phyloP scores from a whole-genome alignment of 2,888 invertebrate genomes.

The Seladonia tumulorum region DNA sequence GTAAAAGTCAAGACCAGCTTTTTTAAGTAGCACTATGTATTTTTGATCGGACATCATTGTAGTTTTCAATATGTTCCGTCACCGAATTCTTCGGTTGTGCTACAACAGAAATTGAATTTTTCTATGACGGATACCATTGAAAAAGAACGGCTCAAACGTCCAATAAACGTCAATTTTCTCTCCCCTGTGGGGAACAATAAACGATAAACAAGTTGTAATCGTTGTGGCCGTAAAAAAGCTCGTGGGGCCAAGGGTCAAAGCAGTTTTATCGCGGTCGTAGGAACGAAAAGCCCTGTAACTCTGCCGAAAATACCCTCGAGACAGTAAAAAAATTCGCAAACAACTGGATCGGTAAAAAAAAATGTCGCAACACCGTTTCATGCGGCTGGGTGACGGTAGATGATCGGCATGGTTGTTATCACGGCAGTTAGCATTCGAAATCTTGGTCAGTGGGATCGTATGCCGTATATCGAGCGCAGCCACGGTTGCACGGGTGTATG shows the following conservation, averaged over 20 bases:
- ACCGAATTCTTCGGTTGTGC: too few relatives aligned
- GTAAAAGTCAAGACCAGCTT: too few relatives aligned
- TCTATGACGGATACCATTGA: background rate
- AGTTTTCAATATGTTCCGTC: too few relatives aligned
- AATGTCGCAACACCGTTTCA: background rate
- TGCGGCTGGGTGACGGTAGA: background rate
- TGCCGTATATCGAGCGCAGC: slow-evolving; percentile 7
- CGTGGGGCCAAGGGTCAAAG: background rate
- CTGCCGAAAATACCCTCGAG: background rate
- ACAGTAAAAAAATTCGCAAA: background rate
- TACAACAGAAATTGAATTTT: background rate
- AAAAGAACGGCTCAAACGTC: too few relatives aligned
- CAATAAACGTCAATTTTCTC: background rate
- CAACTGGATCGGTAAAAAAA: background rate
- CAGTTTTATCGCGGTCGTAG: background rate
- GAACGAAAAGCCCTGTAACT: background rate
- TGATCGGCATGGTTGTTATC: slow-evolving; percentile 4
- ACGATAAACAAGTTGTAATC: background rate
- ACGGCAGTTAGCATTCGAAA: background rate
- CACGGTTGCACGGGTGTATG: background rate
- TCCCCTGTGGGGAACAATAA: background rate
- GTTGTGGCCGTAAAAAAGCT: background rate
- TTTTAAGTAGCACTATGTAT: too few relatives aligned
- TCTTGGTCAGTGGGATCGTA: slow-evolving; percentile 6
- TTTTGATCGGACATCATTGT: too few relatives aligned